Percentiles rank a stretch among this genome's conserved stretches.
phyloP scores from a whole-genome alignment of 2,797 vertebrate species.

The Pipistrellus pipistrellus region DNA sequence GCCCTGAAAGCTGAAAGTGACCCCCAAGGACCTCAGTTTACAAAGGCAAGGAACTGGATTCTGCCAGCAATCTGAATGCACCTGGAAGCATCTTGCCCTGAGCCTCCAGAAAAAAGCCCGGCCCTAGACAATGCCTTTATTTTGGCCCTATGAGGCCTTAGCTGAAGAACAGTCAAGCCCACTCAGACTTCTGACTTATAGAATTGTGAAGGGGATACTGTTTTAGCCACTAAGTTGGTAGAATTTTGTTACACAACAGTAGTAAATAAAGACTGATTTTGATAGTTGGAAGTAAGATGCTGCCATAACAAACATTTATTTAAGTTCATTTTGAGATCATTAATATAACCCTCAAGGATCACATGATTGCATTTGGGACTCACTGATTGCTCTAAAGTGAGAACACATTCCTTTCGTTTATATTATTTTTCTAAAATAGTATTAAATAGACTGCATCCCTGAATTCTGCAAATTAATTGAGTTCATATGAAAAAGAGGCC shows the following conservation, averaged over 20 bases:
- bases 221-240: not conserved
- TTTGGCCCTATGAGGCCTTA: not conserved
- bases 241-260: not conserved
- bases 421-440: constrained; percentile 6
- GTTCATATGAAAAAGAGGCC: not conserved
- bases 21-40: not conserved
- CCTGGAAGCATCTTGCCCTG: not conserved
- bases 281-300: not conserved
- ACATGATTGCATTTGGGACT: not conserved
- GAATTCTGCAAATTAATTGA: not conserved
- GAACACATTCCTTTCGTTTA: not conserved
- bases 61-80: not conserved
- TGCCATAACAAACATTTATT: not conserved
- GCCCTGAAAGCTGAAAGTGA: not conserved
- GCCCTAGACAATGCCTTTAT: no score
- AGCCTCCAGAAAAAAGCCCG: not conserved
- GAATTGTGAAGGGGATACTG: not conserved
- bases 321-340: not conserved
- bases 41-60: not conserved
- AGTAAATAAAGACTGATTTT: not conserved
- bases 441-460: not conserved
- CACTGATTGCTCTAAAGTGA: not conserved
- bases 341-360: not conserved
- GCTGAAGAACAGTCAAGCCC: not conserved
- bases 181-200: not conserved